Evolutionary conservation across 2,113 vertebrate genomes (phyloP), one percentile per base, ranked within the genome.

Genomic region (Anhinga anhinga): DNA sequence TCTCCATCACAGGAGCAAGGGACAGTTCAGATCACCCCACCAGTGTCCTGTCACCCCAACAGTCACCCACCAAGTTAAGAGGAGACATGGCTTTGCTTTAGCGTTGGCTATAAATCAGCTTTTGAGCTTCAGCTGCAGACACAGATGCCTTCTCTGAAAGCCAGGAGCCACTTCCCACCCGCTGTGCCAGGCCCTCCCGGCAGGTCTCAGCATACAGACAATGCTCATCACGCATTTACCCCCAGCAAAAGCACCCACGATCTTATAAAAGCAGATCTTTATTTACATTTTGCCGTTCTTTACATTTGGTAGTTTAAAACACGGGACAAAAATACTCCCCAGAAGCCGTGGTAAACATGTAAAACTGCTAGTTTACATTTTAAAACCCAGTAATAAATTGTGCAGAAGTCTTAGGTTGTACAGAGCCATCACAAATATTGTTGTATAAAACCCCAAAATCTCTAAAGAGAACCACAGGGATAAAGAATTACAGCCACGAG

Each of bases 341-440:
- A 76, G 73, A 86, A 90, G 67, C 71, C 0, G 0, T 38, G 85
- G 62, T 52, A 72, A 81, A 90, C 59, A 8, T 26, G 80, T 86
- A 52, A 88, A 97, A 95, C 22, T 16, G 65, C 2, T 19, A 27
- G 42, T 83, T 88, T 62, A 55, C 73, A 6, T 53, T 65, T 90
- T 30, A 86, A 95, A 95, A 88, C 59, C 69, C 49, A 15, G 55
- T 86, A 74, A 88, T 45, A 92, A 95, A 91, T n/a, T 30, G 61
- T 56, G 3, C 65, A 11, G 53, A 86, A 88, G 47, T 67, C 59
- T 74, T 17, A 55, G 36, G 17, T 71, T 49, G 79, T 63, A 90
- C 74, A 93, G 88, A 96, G 47, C 79, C 86, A 7, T 63, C 92
- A 78, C 63, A 92, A 90, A 90, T 11, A 15, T 23, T 21, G 58